Base-by-base conservation (phyloP, 2,797 vertebrate genomes). In the Momotus momota region DNA sequence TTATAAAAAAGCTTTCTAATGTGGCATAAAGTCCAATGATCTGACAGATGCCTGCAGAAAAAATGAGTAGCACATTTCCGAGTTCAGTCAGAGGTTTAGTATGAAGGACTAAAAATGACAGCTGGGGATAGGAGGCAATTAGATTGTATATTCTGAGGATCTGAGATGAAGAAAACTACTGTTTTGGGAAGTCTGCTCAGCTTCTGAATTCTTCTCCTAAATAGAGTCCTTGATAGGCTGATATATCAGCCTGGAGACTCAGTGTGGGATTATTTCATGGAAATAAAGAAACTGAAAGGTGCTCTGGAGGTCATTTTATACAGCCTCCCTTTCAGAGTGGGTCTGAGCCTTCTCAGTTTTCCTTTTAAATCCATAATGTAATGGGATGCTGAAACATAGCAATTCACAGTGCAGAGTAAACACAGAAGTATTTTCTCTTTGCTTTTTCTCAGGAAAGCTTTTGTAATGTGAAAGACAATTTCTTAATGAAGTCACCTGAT, bases 1-100 rank as follows among this genome's bases (percentile, higher is more conserved):
- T 84, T 71, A 41, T 45, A 58, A 71, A 88, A 78, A 93, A 58
- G 23, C 21, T n/a, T 92, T 80, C 27, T 65, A 74, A 45, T 72
- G 29, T 51, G 29, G 9, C 57, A 57, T 29, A 35, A 95, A 91
- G 62, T 81, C 80, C 51, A 78, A 10, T 41, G 62, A 87, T 61
- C 19, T 86, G 94, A 81, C 55, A 85, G 62, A 77, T 86, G n/a
- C 12, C 35, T 79, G 73, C 29, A 90, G 79, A 81, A 85, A 89
- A 90, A 86, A 35, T 72, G 38, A 81, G 40, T 51, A 90, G 7
- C 27, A 67, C 29, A 29, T 75, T 94, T 74, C 46, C 45, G 38
- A 90, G 40, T 84, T 95, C 66, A 66, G 60, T 49, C 33, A 89
- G 64, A 77, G 38, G 40, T 70, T 91, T 60, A 60, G 40, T 60